Evolutionary conservation across 2,797 vertebrate genomes (phyloP).

Genomic region (Heterohyrax brucei): DNA sequence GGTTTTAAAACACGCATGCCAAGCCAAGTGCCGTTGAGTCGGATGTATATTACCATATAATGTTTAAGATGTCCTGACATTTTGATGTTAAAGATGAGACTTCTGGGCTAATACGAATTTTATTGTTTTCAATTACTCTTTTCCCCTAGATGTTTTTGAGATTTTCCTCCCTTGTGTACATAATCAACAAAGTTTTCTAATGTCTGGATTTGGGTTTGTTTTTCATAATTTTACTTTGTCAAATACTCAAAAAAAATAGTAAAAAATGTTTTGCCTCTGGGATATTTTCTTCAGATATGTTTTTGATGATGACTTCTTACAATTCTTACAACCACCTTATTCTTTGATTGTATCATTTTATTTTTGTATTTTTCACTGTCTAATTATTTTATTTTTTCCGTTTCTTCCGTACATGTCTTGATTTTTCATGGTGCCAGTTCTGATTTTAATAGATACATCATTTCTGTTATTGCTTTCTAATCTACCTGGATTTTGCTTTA

Average conservation of each 20-base stretch:
- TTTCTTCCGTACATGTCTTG: not conserved
- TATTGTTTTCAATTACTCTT: slow-evolving; percentile 36
- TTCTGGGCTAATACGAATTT: slow-evolving; percentile 41
- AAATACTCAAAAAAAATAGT: not conserved
- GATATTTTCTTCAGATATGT: slow-evolving; percentile 62
- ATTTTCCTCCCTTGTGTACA: not conserved
- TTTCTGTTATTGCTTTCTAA: slow-evolving; percentile 25
- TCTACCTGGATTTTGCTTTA: slow-evolving; percentile 19
- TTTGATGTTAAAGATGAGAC: slow-evolving; percentile 10
- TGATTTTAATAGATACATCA: not conserved
- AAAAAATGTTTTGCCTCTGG: not conserved
- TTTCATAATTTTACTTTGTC: slow-evolving; percentile 4
- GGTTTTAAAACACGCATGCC: not conserved
- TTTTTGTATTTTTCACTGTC: slow-evolving; percentile 13
- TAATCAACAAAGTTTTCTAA: slow-evolving; percentile 30
- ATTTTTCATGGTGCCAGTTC: not conserved
- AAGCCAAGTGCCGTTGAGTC: too few species aligned
- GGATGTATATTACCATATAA: not conserved
- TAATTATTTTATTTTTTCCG: slow-evolving; percentile 2
- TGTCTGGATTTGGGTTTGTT: not conserved
- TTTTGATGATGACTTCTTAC: slow-evolving; percentile 56
- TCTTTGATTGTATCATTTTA: slow-evolving; percentile 19
- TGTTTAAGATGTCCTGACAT: slow-evolving; percentile 15
- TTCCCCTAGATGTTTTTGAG: slow-evolving; percentile 9
- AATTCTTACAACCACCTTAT: slow-evolving; percentile 25